Base-by-base conservation (phyloP, 2,113 vertebrate genomes). In the Nematolebias whitei region DNA sequence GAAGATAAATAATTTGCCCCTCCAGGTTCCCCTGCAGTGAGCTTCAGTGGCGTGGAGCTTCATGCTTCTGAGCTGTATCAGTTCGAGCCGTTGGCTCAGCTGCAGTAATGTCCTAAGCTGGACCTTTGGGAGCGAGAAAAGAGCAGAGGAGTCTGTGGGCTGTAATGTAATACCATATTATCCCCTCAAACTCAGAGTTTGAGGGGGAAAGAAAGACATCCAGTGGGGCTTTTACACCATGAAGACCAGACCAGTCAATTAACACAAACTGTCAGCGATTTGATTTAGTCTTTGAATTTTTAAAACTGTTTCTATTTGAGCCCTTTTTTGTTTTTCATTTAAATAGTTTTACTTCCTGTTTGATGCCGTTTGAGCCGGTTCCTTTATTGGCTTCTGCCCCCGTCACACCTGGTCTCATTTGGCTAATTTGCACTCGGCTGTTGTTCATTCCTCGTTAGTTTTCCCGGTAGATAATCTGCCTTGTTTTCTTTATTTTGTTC, bases 91-190 rank as follows among this genome's bases (percentile, higher is more conserved):
- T 19, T 22, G 29, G n/a, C 58, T 48, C 44, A 38, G 26, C 57
- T 20, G 43, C 18, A 16, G 26, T 48, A 61, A 48, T 61, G n/a
- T 19, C 29, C 22, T 35, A 35, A 61, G 58, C 58, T 29, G 43
- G n/a, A 63, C 45, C 19, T 13, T 7, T 39, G 20, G 32, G 60
- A 50, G 60, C 16, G 2, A 39, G 32, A 47, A 20, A 62, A 23
- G 43, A 50, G 15, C 15, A 32, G 57, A 57, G 38, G 47, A 14
- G 24, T 1, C 13, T 45, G 11, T 32, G 23, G 24, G 43, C 18
- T 23, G 47, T 18, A 39, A 50, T 49, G 35, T 39, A 39, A 35
- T 24, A n/a, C 20, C 12, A 50, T 47, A 62, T 16, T 50, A 24
- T 15, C 12, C 5, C 6, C 48, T 16, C 22, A 26, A 24, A 24